Base-by-base conservation (phyloP, 2,888 invertebrate species). In the Nephrotoma guestfalica region DNA sequence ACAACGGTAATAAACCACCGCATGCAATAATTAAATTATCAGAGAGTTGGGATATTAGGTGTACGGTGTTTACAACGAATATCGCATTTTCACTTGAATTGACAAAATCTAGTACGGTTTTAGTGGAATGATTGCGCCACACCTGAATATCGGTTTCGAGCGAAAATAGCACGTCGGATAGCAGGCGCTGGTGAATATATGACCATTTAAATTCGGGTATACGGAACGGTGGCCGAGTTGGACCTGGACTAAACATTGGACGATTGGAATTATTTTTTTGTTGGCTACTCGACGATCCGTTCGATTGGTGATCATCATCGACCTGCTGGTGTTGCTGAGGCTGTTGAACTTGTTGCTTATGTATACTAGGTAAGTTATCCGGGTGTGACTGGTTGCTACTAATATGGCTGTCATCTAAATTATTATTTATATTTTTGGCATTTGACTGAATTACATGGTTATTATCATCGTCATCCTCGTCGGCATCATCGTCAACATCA, bases 121-220 rank as follows among this genome's bases (percentile, higher is more conserved):
- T 98, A 6, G 98, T 98, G 1, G 98, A 97, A 90, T 98, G 98
- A 91, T 98, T 98, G 87, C 95, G 93, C 95, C 95, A 95, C 83
- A 95, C 94, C 93, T 99, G 98, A 90, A 99, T 97, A 90, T 99
- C 99, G 11, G 97, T 97, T 92, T 99, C 99, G 87, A 99, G 93
- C 0, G 99, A 98, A 92, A 98, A 98, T 43, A 99, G 93, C 47
- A 99, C 96, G 91, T 99, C 99, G 13, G 98, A 97, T 0, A 99
- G 93, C 87, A 99, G 93, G 87, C 98, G 94, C 91, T 99, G 98
- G 92, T 99, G 99, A 88, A 99, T 97, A 91, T 97, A 97, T 0
- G 99, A 99, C 99, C 99, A 99, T 89, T 98, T 96, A 93, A 99
- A 99, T 92, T 99, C 99, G 41, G 99, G 99, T 91, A 99, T 99